phyloP scores from a whole-genome alignment of 2,113 vertebrate species.

The Chelonoidis abingdonii region DNA sequence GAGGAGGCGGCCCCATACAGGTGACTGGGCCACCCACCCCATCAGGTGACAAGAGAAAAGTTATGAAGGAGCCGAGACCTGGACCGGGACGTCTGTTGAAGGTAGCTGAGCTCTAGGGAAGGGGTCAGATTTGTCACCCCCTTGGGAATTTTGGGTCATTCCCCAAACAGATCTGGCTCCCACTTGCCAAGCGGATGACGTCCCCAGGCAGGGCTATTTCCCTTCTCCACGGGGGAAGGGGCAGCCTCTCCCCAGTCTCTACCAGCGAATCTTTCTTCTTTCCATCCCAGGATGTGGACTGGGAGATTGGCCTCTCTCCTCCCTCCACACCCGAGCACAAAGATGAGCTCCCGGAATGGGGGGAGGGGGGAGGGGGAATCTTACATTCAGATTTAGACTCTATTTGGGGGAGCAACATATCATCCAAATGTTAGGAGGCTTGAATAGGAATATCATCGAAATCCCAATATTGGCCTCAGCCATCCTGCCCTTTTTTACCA shows the following conservation, averaged over 20 bases:
- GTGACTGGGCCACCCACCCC: background rate
- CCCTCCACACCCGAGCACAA: background rate
- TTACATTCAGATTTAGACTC: background rate
- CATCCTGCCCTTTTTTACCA: background rate
- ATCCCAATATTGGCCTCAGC: background rate
- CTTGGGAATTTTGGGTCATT: background rate
- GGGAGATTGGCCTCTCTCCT: background rate
- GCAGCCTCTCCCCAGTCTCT: too few species aligned
- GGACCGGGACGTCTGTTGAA: background rate
- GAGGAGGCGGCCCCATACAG: background rate
- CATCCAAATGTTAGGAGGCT: background rate
- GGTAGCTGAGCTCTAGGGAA: background rate
- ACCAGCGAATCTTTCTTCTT: background rate
- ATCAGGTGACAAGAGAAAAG: background rate
- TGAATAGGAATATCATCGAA: background rate
- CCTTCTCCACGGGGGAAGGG: background rate
- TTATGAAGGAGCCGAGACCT: too few species aligned
- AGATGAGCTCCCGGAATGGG: background rate
- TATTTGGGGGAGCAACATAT: background rate
- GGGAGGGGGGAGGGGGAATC: background rate
- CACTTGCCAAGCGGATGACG: background rate
- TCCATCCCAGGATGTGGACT: background rate
- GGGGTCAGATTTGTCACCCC: background rate
- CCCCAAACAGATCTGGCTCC: too few species aligned
- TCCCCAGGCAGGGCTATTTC: too few species aligned